Base-by-base conservation (phyloP, 2,888 invertebrate species). In the Apotomis capreana region DNA sequence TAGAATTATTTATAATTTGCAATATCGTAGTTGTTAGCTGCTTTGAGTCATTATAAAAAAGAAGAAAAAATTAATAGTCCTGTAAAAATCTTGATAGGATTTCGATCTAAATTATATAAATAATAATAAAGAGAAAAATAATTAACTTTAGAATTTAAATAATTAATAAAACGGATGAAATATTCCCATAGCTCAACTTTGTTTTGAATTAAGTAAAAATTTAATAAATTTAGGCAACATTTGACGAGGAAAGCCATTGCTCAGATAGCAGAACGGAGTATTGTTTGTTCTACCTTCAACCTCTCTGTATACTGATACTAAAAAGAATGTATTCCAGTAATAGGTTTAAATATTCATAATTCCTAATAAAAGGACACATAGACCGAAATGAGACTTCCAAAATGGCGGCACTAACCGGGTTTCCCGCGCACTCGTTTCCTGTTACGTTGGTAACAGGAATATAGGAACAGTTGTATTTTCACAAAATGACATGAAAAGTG, bases 381-480 rank as follows among this genome's bases (percentile, higher is more conserved):
- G 51, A 4, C 12, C 51, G 40, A 59, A 73, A 69, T 71, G 70
- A 63, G 63, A 58, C 61, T 55, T 26, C 60, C 77, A 77, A 77
- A 76, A 77, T 77, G 76, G 77, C 77, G 70, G 69, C 46, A 62
- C 64, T 67, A 68, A 74, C 73, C 65, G 63, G 55, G 68, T 55
- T 62, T 72, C 71, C 71, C 71, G 71, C 70, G 59, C 37, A 61
- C 67, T 62, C 67, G 15, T 71, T 71, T 71, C 71, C 69, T 60
- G 69, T 63, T 55, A 60, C 59, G 59, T 68, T 63, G 62, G 72
- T 46, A 72, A 63, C 60, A 40, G 49, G 12, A 49, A 49, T 3
- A 9, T 10, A 63, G 51, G 26, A 51, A 15, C 9, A 58, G 13
- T 15, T 12, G 15, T 46, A 44, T 55, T 64, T 15, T 26, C 26